Evolutionary conservation across 2,797 vertebrate species (phyloP).

Genomic region (Sebastes itinus): DNA sequence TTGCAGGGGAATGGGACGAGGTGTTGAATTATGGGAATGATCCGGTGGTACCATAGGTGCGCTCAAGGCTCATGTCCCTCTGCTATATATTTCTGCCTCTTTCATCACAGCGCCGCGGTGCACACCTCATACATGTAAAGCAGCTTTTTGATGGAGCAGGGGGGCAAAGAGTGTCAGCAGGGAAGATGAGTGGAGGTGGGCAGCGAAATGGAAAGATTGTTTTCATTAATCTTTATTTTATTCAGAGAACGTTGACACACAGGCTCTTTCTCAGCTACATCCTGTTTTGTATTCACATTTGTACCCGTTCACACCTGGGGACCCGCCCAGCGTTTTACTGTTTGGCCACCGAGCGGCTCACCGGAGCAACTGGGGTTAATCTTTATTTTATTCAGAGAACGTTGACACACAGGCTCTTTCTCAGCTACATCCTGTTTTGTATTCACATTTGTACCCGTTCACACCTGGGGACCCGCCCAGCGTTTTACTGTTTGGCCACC

Average conservation of each 20-base stretch:
- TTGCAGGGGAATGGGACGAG: not conserved
- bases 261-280: too few species aligned
- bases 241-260: conserved; percentile 14
- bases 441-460: too few species aligned
- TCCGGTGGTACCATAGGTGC: conserved; percentile 41
- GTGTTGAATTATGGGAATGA: conserved; percentile 63
- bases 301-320: not conserved
- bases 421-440: too few species aligned
- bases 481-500: too few species aligned
- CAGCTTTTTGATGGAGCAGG: conserved; percentile 52
- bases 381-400: too few species aligned
- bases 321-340: not conserved
- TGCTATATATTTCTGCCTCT: conserved; percentile 67
- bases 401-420: too few species aligned
- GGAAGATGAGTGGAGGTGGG: not conserved
- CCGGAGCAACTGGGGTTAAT: not conserved
- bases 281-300: conserved; percentile 28
- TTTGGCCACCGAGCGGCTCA: conserved; percentile 11
- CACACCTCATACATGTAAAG: conserved; percentile 59
- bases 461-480: too few species aligned
- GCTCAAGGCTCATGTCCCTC: conserved; percentile 61
- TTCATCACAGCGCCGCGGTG: conserved; percentile 62
- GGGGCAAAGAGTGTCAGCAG: not conserved
- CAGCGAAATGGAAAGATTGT: conserved; percentile 29
- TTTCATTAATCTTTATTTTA: conserved; percentile 58